Evolutionary conservation across 2,113 vertebrate species (phyloP).

Genomic region (Phyllopteryx taeniolatus): DNA sequence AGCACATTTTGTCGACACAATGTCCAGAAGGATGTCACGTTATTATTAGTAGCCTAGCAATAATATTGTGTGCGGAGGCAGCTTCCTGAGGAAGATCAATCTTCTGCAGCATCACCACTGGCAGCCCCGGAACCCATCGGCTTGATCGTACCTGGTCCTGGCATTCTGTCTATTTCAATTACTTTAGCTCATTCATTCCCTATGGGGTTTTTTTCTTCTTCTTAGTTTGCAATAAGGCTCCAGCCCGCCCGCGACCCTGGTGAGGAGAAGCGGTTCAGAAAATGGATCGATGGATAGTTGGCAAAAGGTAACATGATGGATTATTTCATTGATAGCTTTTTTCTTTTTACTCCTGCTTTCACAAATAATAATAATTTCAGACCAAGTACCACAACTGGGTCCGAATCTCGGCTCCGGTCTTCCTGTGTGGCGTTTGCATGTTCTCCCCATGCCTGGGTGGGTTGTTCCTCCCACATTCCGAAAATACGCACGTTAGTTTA

Average conservation of each 20-base stretch:
- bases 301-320: background rate
- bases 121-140: background rate
- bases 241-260: too few relatives aligned
- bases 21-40: background rate
- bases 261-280: too few relatives aligned
- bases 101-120: background rate
- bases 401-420: too few relatives aligned
- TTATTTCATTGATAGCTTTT: too few relatives aligned
- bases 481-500: too few relatives aligned
- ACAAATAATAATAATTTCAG: background rate
- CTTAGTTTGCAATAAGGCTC: background rate
- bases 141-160: slow-evolving; percentile 1
- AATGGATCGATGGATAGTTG: background rate
- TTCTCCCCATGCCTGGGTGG: too few relatives aligned
- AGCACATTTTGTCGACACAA: background rate
- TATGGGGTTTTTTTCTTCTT: background rate
- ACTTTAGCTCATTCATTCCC: background rate
- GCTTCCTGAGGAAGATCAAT: background rate
- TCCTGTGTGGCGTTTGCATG: too few relatives aligned
- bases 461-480: too few relatives aligned
- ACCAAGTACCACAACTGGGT: too few relatives aligned
- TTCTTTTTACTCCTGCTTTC: background rate
- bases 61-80: background rate
- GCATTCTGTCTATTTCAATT: background rate
- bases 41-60: background rate